phyloP scores from a whole-genome alignment of 2,888 invertebrate genomes.

The Metopia argyrocephala region DNA sequence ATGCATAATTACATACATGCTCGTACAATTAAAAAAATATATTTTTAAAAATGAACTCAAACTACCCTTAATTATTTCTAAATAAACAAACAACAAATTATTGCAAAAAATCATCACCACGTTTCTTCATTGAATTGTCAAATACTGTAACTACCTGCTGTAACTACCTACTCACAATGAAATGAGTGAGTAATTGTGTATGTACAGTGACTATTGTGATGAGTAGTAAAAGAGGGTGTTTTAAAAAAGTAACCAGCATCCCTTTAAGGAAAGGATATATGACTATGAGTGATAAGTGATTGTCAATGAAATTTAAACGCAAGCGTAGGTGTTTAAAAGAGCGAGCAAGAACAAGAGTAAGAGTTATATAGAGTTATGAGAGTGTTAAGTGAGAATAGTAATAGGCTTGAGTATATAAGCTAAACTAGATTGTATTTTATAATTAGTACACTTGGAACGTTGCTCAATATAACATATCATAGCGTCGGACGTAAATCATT shows the following conservation, averaged over 20 bases:
- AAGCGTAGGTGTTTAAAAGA: conserved; percentile 48
- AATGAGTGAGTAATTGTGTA: conserved; percentile 28
- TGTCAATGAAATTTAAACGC: conserved; percentile 66
- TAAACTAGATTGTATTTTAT: conserved; percentile 61
- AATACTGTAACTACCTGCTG: conserved; percentile 40
- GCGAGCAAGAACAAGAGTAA: too few species aligned
- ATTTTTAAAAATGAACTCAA: background rate
- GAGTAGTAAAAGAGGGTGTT: conserved; percentile 54
- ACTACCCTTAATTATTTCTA: conserved; percentile 27
- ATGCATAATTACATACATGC: too few species aligned
- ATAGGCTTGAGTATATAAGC: conserved; percentile 69
- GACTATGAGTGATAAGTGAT: background rate
- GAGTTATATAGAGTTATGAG: background rate
- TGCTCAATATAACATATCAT: conserved; percentile 50
- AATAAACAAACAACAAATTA: conserved; percentile 22
- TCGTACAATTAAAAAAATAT: too few species aligned
- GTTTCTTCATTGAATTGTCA: conserved; percentile 57
- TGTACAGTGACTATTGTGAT: conserved; percentile 19
- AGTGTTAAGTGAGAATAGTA: conserved; percentile 21
- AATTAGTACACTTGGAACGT: conserved; percentile 71
- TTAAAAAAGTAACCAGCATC: background rate
- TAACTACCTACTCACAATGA: background rate
- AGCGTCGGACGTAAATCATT: background rate
- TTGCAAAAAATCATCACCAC: conserved; percentile 52
- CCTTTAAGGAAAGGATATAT: background rate